Evolutionary conservation across 2,113 vertebrate species (phyloP).

Genomic region (Ictidomys tridecemlineatus): DNA sequence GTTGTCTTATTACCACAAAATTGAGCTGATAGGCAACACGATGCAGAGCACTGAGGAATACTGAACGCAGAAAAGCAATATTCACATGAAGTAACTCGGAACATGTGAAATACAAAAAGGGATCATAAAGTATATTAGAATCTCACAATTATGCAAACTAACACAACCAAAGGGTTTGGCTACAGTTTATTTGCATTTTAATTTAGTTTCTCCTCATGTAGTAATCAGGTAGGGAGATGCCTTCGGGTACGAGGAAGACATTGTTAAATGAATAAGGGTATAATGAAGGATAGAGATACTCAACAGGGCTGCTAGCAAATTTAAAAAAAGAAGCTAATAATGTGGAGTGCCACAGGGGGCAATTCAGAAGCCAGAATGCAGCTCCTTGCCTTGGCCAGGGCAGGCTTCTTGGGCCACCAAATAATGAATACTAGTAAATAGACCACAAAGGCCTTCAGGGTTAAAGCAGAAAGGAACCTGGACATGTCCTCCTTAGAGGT

Average conservation of each 20-base stretch:
- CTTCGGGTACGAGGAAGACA: not conserved
- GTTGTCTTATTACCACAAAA: not conserved
- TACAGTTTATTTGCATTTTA: conserved; percentile 49
- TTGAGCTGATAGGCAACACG: not conserved
- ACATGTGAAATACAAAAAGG: not conserved
- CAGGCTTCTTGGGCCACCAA: not conserved
- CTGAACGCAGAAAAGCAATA: not conserved
- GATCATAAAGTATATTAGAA: not conserved
- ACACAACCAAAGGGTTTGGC: not conserved
- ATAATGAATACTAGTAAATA: not conserved
- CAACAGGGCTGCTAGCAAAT: not conserved
- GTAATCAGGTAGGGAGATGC: conserved; percentile 9
- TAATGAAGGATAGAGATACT: not conserved
- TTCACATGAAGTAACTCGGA: not conserved
- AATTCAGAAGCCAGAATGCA: not conserved
- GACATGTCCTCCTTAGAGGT: not conserved
- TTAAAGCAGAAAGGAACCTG: not conserved
- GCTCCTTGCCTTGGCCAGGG: not conserved
- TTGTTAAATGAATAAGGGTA: not conserved
- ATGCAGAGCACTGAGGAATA: not conserved
- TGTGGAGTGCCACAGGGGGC: not conserved
- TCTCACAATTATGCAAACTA: conserved; percentile 38
- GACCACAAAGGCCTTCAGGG: not conserved
- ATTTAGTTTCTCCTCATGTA: conserved; percentile 43
- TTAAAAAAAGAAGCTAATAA: not conserved